Evolutionary conservation across 92 coral and sea anemone genomes (phyloP).

Genomic region (Scolanthus callimorphus): DNA sequence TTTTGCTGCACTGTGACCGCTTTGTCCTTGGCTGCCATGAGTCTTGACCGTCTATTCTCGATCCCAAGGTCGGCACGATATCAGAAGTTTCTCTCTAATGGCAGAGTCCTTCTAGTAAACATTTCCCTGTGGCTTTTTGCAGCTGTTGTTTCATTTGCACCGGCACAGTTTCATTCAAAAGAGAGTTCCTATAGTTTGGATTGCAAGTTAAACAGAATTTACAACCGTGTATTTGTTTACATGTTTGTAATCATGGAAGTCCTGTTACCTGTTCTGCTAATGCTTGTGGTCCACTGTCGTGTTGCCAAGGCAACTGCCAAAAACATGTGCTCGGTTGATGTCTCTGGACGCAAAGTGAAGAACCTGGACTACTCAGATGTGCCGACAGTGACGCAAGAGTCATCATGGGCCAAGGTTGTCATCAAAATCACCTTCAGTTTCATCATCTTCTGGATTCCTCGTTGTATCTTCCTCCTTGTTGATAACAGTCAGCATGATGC

Average conservation of each 20-base stretch:
- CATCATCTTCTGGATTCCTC: slow-evolving; percentile 79
- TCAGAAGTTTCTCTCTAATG: slow-evolving; percentile 38
- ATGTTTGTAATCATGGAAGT: slow-evolving; percentile 67
- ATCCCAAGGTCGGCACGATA: slow-evolving; percentile 64
- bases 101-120: slow-evolving; percentile 39
- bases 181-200: slow-evolving; percentile 25
- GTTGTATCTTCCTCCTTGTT: slow-evolving; percentile 74
- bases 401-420: slow-evolving; percentile 65
- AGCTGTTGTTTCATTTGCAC: slow-evolving; percentile 43
- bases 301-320: slow-evolving; percentile 51
- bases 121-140: slow-evolving; percentile 57
- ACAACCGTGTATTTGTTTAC: slow-evolving; percentile 60
- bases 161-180: slow-evolving; percentile 46
- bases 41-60: slow-evolving; percentile 70
- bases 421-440: slow-evolving; percentile 71
- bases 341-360: slow-evolving; percentile 50
- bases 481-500: slow-evolving; percentile 72
- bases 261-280: slow-evolving; percentile 55
- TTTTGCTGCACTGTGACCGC: slow-evolving; percentile 74
- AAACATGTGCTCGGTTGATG: slow-evolving; percentile 57
- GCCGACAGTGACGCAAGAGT: slow-evolving; percentile 60
- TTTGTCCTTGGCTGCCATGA: slow-evolving; percentile 56
- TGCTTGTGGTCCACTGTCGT: slow-evolving; percentile 63
- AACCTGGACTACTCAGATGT: slow-evolving; percentile 68
- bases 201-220: slow-evolving; percentile 64